phyloP scores from a whole-genome alignment of 1,140 invertebrate species.

The Ctenoplectra terminalis region DNA sequence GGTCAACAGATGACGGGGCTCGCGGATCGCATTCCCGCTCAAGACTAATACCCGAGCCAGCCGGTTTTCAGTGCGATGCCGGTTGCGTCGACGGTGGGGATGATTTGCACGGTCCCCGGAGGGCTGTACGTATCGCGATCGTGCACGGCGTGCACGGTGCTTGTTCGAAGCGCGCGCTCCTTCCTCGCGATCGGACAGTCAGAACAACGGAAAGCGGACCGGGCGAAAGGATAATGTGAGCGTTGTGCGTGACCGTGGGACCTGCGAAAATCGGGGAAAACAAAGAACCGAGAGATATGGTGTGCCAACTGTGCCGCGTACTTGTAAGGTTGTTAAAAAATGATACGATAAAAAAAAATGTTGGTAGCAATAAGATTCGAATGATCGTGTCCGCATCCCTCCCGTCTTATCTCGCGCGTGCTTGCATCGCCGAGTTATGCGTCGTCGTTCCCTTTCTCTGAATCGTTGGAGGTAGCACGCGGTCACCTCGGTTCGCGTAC shows the following conservation, averaged over 20 bases:
- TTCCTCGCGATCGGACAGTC: background rate
- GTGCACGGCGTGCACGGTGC: conserved; percentile 45
- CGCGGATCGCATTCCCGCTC: background rate
- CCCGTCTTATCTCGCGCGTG: conserved; percentile 3
- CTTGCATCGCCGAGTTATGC: background rate
- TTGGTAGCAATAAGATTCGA: conserved; percentile 18
- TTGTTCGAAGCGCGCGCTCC: conserved; percentile 37
- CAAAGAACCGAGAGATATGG: too few species aligned
- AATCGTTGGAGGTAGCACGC: background rate
- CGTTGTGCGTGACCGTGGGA: background rate
- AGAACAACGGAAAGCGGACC: background rate
- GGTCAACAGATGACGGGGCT: conserved; percentile 18
- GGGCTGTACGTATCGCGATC: conserved; percentile 35
- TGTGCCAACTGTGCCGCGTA: too few species aligned
- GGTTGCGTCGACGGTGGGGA: conserved; percentile 64
- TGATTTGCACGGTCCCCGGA: conserved; percentile 48
- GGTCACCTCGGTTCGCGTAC: conserved; percentile 5
- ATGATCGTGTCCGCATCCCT: conserved; percentile 12
- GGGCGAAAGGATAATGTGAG: background rate
- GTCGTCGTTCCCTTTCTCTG: conserved; percentile 36
- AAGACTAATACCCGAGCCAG: background rate
- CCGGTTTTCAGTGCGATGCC: conserved; percentile 69
- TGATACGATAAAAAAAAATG: too few species aligned
- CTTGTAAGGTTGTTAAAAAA: conserved; percentile 23
- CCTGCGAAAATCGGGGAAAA: background rate